Conservation (phyloP, 2,797 vertebrate species). For the Orientallactaga sibirica region DNA sequence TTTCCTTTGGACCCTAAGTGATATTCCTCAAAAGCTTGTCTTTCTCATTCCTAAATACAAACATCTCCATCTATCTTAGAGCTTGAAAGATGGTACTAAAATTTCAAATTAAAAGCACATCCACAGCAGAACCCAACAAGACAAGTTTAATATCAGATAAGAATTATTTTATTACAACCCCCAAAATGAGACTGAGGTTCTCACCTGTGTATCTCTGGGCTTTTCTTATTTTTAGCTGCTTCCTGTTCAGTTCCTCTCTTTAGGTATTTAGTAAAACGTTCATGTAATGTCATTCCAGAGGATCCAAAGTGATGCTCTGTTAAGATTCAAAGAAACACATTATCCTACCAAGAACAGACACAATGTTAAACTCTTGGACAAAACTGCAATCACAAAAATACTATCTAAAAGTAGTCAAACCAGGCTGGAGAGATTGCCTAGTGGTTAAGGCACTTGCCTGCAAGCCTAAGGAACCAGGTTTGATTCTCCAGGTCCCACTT, state of each 20-base stretch:
- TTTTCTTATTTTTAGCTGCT: constrained; percentile 96
- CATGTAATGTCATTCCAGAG: constrained; percentile 95
- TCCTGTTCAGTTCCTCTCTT: constrained; percentile 97
- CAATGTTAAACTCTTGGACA: constrained; percentile 41
- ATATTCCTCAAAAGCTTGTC: background rate
- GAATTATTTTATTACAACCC: constrained; percentile 37
- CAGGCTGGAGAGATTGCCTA: too few relatives aligned
- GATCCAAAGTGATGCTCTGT: constrained; percentile 98
- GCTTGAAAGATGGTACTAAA: background rate
- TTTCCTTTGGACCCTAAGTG: background rate
- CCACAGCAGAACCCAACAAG: background rate
- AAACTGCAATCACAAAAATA: constrained; percentile 35
- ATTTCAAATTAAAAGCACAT: background rate
- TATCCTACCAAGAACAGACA: constrained; percentile 9
- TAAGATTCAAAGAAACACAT: constrained; percentile 68
- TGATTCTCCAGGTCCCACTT: too few relatives aligned
- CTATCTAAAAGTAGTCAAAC: constrained; percentile 36
- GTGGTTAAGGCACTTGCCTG: too few relatives aligned
- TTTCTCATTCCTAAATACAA: background rate
- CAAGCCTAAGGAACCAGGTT: too few relatives aligned
- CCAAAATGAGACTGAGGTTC: constrained; percentile 52
- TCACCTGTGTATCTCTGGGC: constrained; percentile 99
- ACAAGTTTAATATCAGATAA: background rate
- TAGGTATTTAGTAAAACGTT: constrained; percentile 98
- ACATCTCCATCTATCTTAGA: background rate